A percentile compares a stretch with the other conserved stretches of the same genome.
These are phyloP conservation scores for Heliconius hermathena DNA, from an alignment of 1,140 invertebrate species.

Conservation along the genomic window DNA sequence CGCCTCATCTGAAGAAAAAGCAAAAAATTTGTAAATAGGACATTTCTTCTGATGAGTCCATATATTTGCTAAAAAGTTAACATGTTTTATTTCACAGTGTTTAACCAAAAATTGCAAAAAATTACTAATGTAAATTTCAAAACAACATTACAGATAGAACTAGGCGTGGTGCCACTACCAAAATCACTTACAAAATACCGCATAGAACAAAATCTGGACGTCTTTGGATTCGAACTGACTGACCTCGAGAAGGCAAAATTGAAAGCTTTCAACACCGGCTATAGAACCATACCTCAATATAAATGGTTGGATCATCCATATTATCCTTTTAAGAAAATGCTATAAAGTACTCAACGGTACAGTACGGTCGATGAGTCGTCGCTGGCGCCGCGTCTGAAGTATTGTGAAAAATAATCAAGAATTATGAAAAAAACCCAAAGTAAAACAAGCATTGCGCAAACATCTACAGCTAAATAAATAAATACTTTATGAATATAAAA, in stretches of 20 bases:
- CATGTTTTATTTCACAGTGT: background rate
- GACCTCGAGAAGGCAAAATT: slow-evolving; percentile 83
- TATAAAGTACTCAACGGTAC: background rate
- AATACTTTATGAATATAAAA: no score
- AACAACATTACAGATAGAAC: slow-evolving; percentile 83
- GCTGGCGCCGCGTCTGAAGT: no score
- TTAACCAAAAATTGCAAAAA: background rate
- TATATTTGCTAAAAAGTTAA: no score
- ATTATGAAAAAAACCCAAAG: no score
- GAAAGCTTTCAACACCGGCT: slow-evolving; percentile 82
- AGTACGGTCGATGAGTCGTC: background rate
- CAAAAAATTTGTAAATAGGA: no score
- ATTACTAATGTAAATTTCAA: background rate
- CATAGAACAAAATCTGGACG: slow-evolving; percentile 88
- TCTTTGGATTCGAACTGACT: slow-evolving; percentile 89
- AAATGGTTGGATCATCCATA: slow-evolving; percentile 69
- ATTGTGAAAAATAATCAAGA: no score
- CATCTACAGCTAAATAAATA: no score
- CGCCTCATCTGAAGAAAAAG: no score
- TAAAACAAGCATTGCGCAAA: no score
- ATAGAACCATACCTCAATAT: slow-evolving; percentile 76
- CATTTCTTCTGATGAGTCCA: no score
- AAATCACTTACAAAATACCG: slow-evolving; percentile 90
- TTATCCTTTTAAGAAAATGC: slow-evolving; percentile 72
- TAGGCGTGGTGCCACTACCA: slow-evolving; percentile 90